These are phyloP conservation scores for Furcula furcula DNA, from an alignment of 2,888 invertebrate genomes.

Conservation along the genomic window DNA sequence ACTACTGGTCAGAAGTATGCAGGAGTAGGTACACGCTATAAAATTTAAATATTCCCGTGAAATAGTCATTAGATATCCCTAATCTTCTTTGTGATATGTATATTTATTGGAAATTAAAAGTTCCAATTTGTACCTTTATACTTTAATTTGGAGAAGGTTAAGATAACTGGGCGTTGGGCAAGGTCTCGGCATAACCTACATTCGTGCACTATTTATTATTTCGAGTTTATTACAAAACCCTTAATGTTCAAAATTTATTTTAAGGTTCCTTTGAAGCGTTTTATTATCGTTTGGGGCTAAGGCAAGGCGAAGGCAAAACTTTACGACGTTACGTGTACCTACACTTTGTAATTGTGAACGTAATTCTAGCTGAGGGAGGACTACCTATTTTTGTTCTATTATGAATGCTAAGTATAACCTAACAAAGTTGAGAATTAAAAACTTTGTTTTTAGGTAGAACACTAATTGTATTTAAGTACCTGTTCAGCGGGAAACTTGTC, in stretches of 20 bases:
- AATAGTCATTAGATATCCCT: slow-evolving; percentile 40
- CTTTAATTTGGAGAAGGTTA: slow-evolving; percentile 57
- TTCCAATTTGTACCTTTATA: slow-evolving; percentile 42
- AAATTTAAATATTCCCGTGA: slow-evolving; percentile 34
- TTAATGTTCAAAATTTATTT: slow-evolving; percentile 25
- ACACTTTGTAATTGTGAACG: too few species aligned
- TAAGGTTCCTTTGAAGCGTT: slow-evolving; percentile 25
- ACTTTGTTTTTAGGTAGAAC: too few species aligned
- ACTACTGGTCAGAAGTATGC: slow-evolving; percentile 10
- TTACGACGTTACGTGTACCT: slow-evolving; percentile 20
- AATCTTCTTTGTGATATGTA: slow-evolving; percentile 52
- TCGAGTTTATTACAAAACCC: slow-evolving; percentile 7
- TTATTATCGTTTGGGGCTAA: slow-evolving; percentile 9
- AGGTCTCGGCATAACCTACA: slow-evolving; percentile 52
- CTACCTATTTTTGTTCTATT: too few species aligned
- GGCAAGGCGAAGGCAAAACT: slow-evolving; percentile 37
- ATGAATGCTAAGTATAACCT: too few species aligned
- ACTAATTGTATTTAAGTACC: slow-evolving; percentile 65
- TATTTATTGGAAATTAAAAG: slow-evolving; percentile 51
- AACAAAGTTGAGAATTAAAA: too few species aligned
- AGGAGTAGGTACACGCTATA: slow-evolving; percentile 16
- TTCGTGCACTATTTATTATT: slow-evolving; percentile 26
- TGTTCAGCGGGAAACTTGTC: slow-evolving; percentile 83
- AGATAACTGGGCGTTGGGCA: slow-evolving; percentile 39
- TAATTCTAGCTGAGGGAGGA: too few species aligned